Base-by-base conservation (phyloP, 2,888 invertebrate genomes). In the Drosophila emarginata region DNA sequence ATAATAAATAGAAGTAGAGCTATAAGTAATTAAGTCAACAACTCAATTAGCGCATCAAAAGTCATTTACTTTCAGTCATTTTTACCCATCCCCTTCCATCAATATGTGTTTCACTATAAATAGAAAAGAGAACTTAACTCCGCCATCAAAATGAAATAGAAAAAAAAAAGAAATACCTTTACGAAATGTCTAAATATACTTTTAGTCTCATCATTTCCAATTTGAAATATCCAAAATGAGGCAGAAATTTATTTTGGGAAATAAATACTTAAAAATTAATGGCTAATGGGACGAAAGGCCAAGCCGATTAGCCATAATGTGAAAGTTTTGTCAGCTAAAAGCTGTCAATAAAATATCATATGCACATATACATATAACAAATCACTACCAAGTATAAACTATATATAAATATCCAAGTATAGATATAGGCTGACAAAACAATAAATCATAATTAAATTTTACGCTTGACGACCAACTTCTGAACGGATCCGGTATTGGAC, bases 361-460 rank as follows among this genome's bases (percentile, higher is more conserved):
- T 45, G 1, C 45, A 45, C 21, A 21, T 21, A 45, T 21, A 9
- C 9, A 45, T 3, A 11, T 11, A 45, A 18, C n/a, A n/a, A n/a
- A n/a, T n/a, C n/a, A n/a, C n/a, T 18, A 11, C 4, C 18, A 45
- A 4, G 11, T 9, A 18, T 18, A 18, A 3, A 18, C 32, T 45
- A 18, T 21, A 45, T 21, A 45, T 11, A 21, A 18, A 45, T 18
- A 36, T 39, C 11, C 45, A 37, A 58, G 56, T 5, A 14, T 56
- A 7, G 58, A 59, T 45, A 61, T 56, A 36, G 32, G 40, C 67
- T 60, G 40, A 51, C 61, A 57, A 32, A 45, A 64, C 67, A 50
- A 80, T 82, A 87, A 87, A 87, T 87, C 81, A 82, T 84, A 84
- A 82, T 82, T 84, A 87, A 80, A 84, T 78, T 82, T 74, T 66